Conservation (phyloP, 1,140 invertebrate genomes). For the Ips typographus region DNA sequence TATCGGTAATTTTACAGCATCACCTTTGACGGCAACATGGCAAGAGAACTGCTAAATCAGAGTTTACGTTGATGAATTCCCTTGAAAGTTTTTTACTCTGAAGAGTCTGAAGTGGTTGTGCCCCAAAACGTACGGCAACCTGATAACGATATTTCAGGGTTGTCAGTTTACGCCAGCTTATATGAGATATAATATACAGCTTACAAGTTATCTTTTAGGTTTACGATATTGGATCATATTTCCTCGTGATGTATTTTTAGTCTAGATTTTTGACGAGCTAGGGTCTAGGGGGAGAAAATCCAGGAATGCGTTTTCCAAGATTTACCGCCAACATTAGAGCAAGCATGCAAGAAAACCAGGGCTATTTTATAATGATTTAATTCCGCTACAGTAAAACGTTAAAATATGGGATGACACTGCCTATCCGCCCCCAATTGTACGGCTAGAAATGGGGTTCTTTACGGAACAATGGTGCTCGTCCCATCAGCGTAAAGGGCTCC, state of each 20-base stretch:
- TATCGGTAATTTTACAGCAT: no score
- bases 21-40: no score
- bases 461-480: constrained; percentile 26
- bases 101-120: neutral
- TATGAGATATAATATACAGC: constrained; percentile 21
- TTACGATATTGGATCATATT: constrained; percentile 33
- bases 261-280: constrained; percentile 14
- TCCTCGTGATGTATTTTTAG: constrained; percentile 19
- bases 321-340: no score
- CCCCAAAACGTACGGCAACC: constrained; percentile 5
- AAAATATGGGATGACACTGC: no score
- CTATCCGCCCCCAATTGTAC: neutral
- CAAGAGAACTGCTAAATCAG: neutral
- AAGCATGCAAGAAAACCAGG: no score
- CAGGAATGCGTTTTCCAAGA: no score
- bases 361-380: no score
- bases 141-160: constrained; percentile 34
- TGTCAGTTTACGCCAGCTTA: constrained; percentile 25
- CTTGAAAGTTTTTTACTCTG: constrained; percentile 16
- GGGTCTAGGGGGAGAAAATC: constrained; percentile 7
- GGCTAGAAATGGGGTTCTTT: neutral
- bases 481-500: constrained; percentile 1
- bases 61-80: constrained; percentile 22
- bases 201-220: constrained; percentile 31
- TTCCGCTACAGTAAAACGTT: no score